phyloP scores from a whole-genome alignment of 2,797 vertebrate species.

The Halcyon chelicuti region DNA sequence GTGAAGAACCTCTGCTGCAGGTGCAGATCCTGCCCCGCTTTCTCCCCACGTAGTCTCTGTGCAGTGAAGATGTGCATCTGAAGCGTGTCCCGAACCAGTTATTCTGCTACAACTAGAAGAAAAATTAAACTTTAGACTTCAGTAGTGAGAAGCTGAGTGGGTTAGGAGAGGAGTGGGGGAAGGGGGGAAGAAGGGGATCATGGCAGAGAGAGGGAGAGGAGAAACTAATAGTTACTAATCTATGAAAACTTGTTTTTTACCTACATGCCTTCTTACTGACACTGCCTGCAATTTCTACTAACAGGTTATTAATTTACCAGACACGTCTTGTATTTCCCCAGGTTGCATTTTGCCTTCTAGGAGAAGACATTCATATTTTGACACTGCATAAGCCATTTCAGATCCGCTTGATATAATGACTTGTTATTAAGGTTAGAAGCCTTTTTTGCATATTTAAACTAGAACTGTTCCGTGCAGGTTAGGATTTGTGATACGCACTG shows the following conservation, averaged over 20 bases:
- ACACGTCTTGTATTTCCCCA: not conserved
- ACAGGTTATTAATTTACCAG: constrained; percentile 27
- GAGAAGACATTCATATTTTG: not conserved
- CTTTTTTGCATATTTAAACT: not conserved
- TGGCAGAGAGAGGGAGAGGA: not conserved
- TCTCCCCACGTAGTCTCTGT: rapidly evolving
- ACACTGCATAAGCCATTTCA: not conserved
- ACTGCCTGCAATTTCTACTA: not conserved
- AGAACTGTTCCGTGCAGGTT: not conserved
- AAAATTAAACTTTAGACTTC: not conserved
- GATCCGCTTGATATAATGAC: constrained; percentile 1
- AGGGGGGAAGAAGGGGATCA: not conserved
- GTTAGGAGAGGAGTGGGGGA: not conserved
- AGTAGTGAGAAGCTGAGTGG: not conserved
- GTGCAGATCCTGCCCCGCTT: rapidly evolving
- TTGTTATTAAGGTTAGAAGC: constrained; percentile 1
- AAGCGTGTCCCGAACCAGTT: not conserved
- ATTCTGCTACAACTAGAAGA: not conserved
- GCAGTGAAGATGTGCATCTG: not conserved
- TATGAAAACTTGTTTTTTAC: not conserved
- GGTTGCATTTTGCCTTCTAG: not conserved
- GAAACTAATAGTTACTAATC: not conserved
- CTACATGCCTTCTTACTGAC: not conserved
- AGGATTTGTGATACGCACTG: not conserved
- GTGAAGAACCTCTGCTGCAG: not conserved